Evolutionary conservation across 1,140 invertebrate genomes (phyloP), one percentile per base, ranked within the genome.

Genomic region (Solen grandis): DNA sequence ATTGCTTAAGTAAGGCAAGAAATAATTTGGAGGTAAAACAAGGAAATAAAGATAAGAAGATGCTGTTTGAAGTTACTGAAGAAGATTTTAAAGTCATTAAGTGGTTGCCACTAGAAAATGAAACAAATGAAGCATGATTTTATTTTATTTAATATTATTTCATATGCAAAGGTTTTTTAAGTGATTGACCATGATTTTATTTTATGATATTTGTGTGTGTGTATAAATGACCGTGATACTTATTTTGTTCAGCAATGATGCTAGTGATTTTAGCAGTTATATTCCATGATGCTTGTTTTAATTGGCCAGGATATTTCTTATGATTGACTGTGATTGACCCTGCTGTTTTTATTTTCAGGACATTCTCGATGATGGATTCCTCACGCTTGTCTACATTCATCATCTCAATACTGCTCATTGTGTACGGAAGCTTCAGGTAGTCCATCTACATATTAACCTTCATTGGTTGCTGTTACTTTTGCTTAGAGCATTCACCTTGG

Each of bases 361-460:
- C 91, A 25, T 87, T 98, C 91, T 96, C 97, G 88, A 96, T 99
- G 89, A 97, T 99, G 95, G 98, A 99, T 94, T 98, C 97, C 54
- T 98, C 97, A 75, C 94, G 97, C 87, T 96, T 99, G 59, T 99
- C 97, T 59, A 99, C 98, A 84, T 99, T 98, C 93, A 94, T 99
- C 83, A 99, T 99, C 92, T 98, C 97, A 74, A 99, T 99, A 94
- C 94, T 99, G 85, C 94, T 99, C 55, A 99, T 99, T 87, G 97
- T 99, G 13, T 99, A 99, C 92, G 98, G 98, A 87, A 98, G 97
- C 92, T 95, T 95, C 90, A 93, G 94, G 94, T 95, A 91, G 90
- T 88, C 19, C 19, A 10, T 46, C 8, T 46, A 46, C 41, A 46
- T 46, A 46, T 10, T 46, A 10, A 10, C 19, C 41, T 10, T 19